Percentiles rank a stretch among this genome's conserved stretches.
phyloP scores from a whole-genome alignment of 2,797 vertebrate genomes.

The Pangasius macronema region DNA sequence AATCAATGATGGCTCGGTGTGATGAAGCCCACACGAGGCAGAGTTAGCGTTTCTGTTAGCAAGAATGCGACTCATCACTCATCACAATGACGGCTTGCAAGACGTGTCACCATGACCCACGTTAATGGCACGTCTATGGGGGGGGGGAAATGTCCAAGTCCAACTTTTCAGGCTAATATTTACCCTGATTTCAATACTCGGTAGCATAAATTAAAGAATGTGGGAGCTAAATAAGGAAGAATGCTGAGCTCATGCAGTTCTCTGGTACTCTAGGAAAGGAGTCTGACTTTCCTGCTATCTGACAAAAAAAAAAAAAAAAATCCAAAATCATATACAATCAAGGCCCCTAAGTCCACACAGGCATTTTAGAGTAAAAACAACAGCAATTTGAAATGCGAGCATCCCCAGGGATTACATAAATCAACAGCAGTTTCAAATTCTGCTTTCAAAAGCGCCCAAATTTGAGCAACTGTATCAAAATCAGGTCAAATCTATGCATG shows the following conservation, averaged over 20 bases:
- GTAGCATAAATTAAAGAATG: neutral
- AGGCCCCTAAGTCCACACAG: neutral
- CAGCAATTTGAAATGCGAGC: neutral
- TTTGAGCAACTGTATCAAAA: neutral
- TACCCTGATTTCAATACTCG: neutral
- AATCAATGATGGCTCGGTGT: neutral
- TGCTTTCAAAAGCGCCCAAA: neutral
- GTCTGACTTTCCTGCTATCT: neutral
- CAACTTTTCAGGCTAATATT: neutral
- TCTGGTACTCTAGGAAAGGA: neutral
- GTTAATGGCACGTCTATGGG: neutral
- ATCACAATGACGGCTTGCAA: neutral
- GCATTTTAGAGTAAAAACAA: neutral
- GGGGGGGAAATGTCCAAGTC: neutral
- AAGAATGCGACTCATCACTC: neutral
- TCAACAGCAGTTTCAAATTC: neutral
- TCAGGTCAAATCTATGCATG: neutral
- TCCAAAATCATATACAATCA: neutral
- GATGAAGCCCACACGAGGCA: neutral
- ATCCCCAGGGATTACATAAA: neutral
- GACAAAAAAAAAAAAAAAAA: neutral
- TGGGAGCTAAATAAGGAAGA: neutral
- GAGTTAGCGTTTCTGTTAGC: neutral
- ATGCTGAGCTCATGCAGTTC: neutral
- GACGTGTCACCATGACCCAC: neutral